These are phyloP conservation scores for Globodera ellingtonae DNA, from an alignment of 1,140 invertebrate genomes.

Conservation along the genomic window DNA sequence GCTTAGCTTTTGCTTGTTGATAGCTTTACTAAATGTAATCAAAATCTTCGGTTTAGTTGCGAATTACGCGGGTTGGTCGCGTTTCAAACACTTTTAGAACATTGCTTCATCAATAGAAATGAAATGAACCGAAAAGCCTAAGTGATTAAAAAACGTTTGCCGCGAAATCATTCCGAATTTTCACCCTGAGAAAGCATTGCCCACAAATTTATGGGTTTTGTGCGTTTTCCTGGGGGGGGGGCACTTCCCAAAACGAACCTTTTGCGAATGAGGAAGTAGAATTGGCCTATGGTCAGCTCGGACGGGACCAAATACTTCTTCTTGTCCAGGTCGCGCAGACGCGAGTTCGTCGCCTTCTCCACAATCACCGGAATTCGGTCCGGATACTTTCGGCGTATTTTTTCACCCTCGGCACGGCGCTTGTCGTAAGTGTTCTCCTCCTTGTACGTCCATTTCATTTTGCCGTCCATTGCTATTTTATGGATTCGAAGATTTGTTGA, in stretches of 20 bases:
- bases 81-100: no score
- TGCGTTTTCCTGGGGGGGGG: background rate
- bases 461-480: slow-evolving; percentile 26
- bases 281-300: slow-evolving; percentile 97
- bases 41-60: no score
- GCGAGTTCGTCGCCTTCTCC: slow-evolving; percentile 83
- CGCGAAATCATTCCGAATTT: no score
- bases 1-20: no score
- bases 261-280: slow-evolving; percentile 92
- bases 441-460: slow-evolving; percentile 98
- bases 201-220: no score
- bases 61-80: no score
- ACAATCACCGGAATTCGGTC: slow-evolving; percentile 84
- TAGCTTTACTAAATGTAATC: no score
- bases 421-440: slow-evolving; percentile 98
- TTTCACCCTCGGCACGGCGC: slow-evolving; percentile 94
- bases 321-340: slow-evolving; percentile 97
- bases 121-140: no score
- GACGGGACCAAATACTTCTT: slow-evolving; percentile 99
- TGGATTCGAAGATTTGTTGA: slow-evolving; percentile 7
- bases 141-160: no score
- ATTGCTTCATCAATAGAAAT: no score
- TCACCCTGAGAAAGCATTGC: no score
- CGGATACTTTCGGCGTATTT: slow-evolving; percentile 97
- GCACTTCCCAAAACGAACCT: slow-evolving; percentile 35